These are phyloP conservation scores for Ambastaia sidthimunki DNA, from an alignment of 2,797 vertebrate species.

Conservation along the genomic window DNA sequence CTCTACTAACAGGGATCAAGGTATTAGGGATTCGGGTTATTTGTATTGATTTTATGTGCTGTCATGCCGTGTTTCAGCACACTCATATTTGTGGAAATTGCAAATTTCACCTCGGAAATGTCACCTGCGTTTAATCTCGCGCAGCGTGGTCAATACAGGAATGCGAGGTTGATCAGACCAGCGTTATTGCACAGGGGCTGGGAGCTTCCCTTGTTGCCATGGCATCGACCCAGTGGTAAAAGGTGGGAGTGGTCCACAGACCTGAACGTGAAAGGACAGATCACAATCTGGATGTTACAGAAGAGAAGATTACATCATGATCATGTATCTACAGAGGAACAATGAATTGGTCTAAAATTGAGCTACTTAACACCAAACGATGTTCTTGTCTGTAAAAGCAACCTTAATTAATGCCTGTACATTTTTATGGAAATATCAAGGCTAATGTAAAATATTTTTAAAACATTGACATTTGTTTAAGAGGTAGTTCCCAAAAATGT, in stretches of 20 bases:
- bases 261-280: conserved; percentile 11
- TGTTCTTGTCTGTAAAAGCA: neutral
- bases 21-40: conserved; percentile 99
- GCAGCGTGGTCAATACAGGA: conserved; percentile 88
- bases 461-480: neutral
- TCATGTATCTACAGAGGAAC: neutral
- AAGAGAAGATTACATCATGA: conserved; percentile 6
- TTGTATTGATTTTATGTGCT: conserved; percentile 99
- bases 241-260: conserved; percentile 55
- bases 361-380: neutral
- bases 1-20: conserved; percentile 96
- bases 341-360: neutral
- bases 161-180: conserved; percentile 69
- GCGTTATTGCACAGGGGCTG: conserved; percentile 86
- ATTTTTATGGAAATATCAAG: neutral
- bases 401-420: neutral
- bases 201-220: conserved; percentile 76
- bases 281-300: neutral
- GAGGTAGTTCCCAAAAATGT: neutral
- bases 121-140: conserved; percentile 96
- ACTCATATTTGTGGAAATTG: conserved; percentile 98
- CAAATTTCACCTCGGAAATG: conserved; percentile 99
- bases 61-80: conserved; percentile 89
- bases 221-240: conserved; percentile 57
- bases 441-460: neutral